Evolutionary conservation across 2,797 vertebrate genomes (phyloP), one percentile per base, ranked within the genome.

Genomic region (Carduelis carduelis): DNA sequence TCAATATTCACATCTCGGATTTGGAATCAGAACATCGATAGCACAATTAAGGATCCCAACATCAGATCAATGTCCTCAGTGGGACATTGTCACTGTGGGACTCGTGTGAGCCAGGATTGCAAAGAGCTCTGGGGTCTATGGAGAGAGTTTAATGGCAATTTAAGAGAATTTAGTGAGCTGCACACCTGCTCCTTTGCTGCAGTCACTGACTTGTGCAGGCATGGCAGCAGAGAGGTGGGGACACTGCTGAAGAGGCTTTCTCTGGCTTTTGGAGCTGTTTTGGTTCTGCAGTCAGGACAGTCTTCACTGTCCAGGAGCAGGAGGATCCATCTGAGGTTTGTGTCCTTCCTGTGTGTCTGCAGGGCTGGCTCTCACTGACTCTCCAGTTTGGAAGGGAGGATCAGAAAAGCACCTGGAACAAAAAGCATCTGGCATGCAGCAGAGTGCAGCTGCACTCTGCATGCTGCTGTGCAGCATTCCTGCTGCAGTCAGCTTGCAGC

Each of bases 381-480:
- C 34, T 11, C 53, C 34, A 85, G 55, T 72, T 59, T 34, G 75
- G 64, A 70, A 75, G 5, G 43, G 22, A 47, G n/a, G 23, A 81
- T 27, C 50, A 69, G 14, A 61, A 87, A 89, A 69, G 2, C 89
- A 60, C 68, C 44, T 66, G 66, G 60, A 97, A 57, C 61, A 84
- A 92, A 83, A 95, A 89, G n/a, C 77, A 83, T 81, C 95, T 91
- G 69, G 70, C 94, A 93, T 80, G 74, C 80, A 92, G 60, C 49
- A 95, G 89, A 94, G 23, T 79, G 47, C 46, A 87, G 83, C 78
- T 87, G 50, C 77, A 93, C 17, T 92, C 94, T 50, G 68, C 47
- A 10, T 75, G 78, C 39, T 68, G 26, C 78, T 64, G 80, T 90
- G 88, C 70, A 82, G 55, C 82, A 82, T 34, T 52, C 68, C 80